Evolutionary conservation across 2,797 vertebrate genomes (phyloP), one percentile per base, ranked within the genome.

Genomic region (Myotis pilosus): DNA sequence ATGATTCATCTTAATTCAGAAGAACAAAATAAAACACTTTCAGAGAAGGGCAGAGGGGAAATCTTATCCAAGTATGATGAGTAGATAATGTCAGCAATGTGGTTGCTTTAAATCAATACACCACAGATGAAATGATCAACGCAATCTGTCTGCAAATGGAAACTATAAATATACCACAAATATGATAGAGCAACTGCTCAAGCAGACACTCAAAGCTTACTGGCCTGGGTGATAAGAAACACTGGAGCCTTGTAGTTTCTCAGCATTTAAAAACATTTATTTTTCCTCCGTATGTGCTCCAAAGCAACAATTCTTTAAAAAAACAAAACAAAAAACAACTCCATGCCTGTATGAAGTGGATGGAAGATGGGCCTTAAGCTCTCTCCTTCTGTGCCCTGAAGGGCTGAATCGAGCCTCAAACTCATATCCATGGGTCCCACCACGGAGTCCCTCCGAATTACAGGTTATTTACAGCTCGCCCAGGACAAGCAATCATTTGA

Each of bases 1-100:
- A 64, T 53, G 86, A 96, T 96, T 95, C 92, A 96, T 98, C 80
- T 97, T 97, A 94, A 97, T 96, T 97, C 91, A 92, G 88, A 96
- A 87, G 95, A 97, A 86, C 90, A 92, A 89, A 96, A 62, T 1
- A 97, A 97, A 97, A 95, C 11, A 78, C 85, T 92, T 94, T 91
- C 64, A 36, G 62, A 62, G 87, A 94, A 86, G 86, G 80, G 44
- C 30, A 93, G 72, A 91, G 36, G 83, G 49, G 41, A 94, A 90
- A 66, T 49, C n/a, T 64, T 71, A 49, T 22, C 79, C 62, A 47
- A 96, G 66, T 89, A 89, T 90, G 53, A 85, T 96, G 80, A 94
- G 89, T 23, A 83, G 64, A 80, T 62, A 94, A 57, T 1, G 4
- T 94, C 89, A 97, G 90, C 89, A 93, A 85, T 80, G 55, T 38